Evolutionary conservation across 2,888 invertebrate genomes (phyloP).

Genomic region (Aleiodes testaceus): DNA sequence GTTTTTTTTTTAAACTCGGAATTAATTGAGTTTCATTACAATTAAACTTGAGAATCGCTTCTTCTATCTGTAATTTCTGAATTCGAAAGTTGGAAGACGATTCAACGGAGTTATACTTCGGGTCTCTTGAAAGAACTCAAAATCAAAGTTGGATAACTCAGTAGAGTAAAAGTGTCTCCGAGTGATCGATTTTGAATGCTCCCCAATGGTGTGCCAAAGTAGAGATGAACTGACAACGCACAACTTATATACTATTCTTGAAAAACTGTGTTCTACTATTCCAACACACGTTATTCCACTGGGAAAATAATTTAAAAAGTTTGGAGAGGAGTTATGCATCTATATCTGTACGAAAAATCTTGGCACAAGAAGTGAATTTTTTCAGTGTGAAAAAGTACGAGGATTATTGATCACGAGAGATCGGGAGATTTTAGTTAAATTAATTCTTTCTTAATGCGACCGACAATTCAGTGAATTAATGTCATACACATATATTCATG

Average conservation of each 20-base stretch:
- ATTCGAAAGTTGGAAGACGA: no score
- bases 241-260: neutral
- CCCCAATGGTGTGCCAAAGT: constrained; percentile 10
- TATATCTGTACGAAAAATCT: constrained; percentile 47
- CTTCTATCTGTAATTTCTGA: no score
- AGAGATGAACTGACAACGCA: constrained; percentile 1
- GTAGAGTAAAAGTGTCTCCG: constrained; percentile 17
- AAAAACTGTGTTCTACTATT: constrained; percentile 13
- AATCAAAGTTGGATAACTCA: constrained; percentile 11
- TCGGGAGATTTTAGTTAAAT: no score
- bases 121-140: neutral
- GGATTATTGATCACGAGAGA: no score
- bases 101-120: no score
- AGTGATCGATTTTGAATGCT: constrained; percentile 20
- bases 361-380: constrained; percentile 43
- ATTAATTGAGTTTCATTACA: no score
- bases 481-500: no score
- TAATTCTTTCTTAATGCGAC: no score
- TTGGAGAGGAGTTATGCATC: constrained; percentile 48
- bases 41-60: no score
- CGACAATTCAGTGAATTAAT: no score
- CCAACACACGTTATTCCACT: constrained; percentile 33
- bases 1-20: no score
- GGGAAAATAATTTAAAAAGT: constrained; percentile 49
- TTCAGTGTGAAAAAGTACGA: neutral